Evolutionary conservation across 2,797 vertebrate species (phyloP).

Genomic region (Ibycter americanus): DNA sequence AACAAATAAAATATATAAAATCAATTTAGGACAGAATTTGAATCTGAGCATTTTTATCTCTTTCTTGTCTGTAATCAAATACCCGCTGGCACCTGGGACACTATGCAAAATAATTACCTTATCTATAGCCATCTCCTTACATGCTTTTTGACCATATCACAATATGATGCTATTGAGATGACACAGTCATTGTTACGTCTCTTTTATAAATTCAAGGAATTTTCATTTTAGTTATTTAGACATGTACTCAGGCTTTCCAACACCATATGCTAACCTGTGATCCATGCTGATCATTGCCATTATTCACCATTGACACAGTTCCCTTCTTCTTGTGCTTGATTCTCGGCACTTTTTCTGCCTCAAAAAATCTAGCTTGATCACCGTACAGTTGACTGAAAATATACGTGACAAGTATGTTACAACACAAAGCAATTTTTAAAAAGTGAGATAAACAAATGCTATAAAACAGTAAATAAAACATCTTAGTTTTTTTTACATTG

Average conservation of each 20-base stretch:
- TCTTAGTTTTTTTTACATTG: background rate
- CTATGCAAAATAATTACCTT: background rate
- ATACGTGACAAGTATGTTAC: background rate
- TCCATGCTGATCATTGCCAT: conserved; percentile 90
- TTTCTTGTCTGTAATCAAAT: background rate
- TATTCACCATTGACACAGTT: conserved; percentile 97
- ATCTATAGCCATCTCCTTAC: accelerated
- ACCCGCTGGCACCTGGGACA: background rate
- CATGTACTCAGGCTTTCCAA: background rate
- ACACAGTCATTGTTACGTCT: background rate
- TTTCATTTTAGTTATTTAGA: background rate
- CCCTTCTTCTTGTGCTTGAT: conserved; percentile 97
- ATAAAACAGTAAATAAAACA: background rate
- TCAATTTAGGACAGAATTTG: background rate
- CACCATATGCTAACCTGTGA: conserved; percentile 86
- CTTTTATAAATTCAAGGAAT: background rate
- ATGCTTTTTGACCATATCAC: background rate
- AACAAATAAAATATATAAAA: background rate
- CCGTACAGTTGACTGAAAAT: conserved; percentile 91
- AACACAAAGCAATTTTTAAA: background rate
- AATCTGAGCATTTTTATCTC: background rate
- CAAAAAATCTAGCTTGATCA: conserved; percentile 94
- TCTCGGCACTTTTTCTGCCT: conserved; percentile 89
- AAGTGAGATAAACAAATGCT: background rate
- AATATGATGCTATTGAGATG: background rate